Percentiles rank a stretch among this genome's conserved stretches.
These are phyloP conservation scores for Ectemnius cavifrons DNA, from an alignment of 2,888 invertebrate genomes.

Conservation along the genomic window DNA sequence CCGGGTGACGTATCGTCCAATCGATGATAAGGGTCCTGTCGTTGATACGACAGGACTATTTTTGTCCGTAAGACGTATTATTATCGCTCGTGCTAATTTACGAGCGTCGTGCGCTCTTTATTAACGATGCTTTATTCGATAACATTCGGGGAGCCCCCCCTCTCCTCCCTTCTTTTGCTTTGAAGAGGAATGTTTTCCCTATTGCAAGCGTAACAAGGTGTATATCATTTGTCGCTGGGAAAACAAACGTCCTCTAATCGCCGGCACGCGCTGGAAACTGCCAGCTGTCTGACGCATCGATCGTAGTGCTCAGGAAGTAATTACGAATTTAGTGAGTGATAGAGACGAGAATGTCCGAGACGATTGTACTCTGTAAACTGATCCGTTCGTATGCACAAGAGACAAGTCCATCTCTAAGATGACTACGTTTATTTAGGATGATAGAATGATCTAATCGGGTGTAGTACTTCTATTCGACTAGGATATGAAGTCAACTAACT, in stretches of 20 bases:
- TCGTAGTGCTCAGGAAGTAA: slow-evolving; percentile 12
- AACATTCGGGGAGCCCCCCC: too few species aligned
- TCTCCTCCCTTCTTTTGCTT: too few species aligned
- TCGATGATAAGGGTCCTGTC: too few species aligned
- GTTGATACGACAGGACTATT: too few species aligned
- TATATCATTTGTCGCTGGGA: slow-evolving; percentile 22
- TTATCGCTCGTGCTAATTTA: slow-evolving; percentile 13
- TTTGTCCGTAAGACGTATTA: too few species aligned
- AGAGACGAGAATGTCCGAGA: slow-evolving; percentile 4
- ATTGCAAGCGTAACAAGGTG: neutral
- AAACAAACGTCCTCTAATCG: slow-evolving; percentile 29
- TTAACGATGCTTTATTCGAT: neutral
- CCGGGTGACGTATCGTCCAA: too few species aligned
- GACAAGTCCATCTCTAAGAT: neutral
- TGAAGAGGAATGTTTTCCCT: neutral
- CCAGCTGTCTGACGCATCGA: slow-evolving; percentile 37
- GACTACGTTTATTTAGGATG: too few species aligned
- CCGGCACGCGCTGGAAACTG: neutral
- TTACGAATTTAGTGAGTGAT: slow-evolving; percentile 10
- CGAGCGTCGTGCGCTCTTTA: slow-evolving; percentile 23
- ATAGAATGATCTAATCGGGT: too few species aligned
- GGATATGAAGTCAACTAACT: too few species aligned
- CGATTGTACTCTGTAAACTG: slow-evolving; percentile 7
- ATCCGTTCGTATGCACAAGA: neutral
- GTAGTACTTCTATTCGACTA: too few species aligned